phyloP scores from a whole-genome alignment of 2,113 vertebrate species.

The cattle (Bos taurus) region DNA sequence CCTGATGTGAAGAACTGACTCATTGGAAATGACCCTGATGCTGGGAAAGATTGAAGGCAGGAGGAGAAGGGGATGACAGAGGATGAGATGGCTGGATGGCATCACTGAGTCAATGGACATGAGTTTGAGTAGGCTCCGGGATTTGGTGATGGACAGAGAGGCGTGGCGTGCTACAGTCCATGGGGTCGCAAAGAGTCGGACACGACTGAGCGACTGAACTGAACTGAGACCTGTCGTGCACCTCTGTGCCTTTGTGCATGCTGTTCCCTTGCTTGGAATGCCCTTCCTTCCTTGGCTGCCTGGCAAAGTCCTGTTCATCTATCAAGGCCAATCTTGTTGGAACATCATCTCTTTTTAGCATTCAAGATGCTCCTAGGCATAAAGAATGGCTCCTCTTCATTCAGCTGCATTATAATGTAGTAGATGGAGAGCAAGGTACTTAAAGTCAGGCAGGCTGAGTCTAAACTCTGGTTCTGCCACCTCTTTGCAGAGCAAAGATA shows the following conservation, averaged over 20 bases:
- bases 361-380: neutral
- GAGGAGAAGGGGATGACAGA: neutral
- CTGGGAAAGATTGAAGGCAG: neutral
- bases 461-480: neutral
- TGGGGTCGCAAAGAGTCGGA: neutral
- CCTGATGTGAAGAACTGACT: neutral
- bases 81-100: neutral
- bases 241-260: neutral
- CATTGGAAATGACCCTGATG: neutral
- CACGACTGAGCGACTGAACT: neutral
- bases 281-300: neutral
- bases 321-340: neutral
- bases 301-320: neutral
- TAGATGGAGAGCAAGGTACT: neutral
- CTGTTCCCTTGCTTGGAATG: neutral
- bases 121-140: neutral
- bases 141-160: neutral
- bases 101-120: neutral
- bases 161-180: neutral
- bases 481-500: neutral
- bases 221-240: neutral
- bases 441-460: no score
- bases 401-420: no score
- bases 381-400: fast-evolving
- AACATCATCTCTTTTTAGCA: neutral